Conservation (phyloP, 1,140 invertebrate genomes). For the Hydropsyche tenuis region DNA sequence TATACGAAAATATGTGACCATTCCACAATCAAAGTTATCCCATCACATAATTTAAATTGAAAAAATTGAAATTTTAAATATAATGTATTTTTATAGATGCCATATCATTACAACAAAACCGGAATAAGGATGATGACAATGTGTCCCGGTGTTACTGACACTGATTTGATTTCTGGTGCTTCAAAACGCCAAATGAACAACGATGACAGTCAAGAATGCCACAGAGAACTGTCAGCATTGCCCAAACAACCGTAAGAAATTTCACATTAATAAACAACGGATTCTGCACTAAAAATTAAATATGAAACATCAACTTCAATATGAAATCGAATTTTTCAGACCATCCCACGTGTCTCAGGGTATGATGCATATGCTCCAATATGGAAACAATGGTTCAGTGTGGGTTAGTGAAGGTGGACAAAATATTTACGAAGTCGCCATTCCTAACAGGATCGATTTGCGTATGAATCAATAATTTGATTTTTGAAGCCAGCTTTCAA, state of each 20-base stretch:
- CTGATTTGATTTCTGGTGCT: conserved; percentile 55
- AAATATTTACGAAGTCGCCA: conserved; percentile 61
- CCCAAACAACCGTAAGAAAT: conserved; percentile 51
- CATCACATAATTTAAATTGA: not conserved
- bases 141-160: conserved; percentile 63
- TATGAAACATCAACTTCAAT: too few relatives aligned
- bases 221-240: conserved; percentile 51
- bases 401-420: conserved; percentile 63
- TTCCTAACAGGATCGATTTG: conserved; percentile 54
- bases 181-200: conserved; percentile 53
- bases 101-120: conserved; percentile 62
- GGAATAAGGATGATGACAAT: conserved; percentile 63
- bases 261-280: conserved; percentile 17
- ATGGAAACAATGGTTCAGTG: conserved; percentile 61
- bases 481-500: too few relatives aligned
- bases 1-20: too few relatives aligned
- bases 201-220: conserved; percentile 56
- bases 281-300: conserved; percentile 17
- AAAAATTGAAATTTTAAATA: not conserved
- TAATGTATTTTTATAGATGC: conserved; percentile 53
- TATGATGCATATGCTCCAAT: conserved; percentile 59
- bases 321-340: too few relatives aligned
- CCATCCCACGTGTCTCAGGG: conserved; percentile 59
- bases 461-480: too few relatives aligned
- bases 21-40: too few relatives aligned